Percentiles rank a stretch among this genome's conserved stretches.
Evolutionary conservation across 2,797 vertebrate species (phyloP).

Genomic region (Muscicapa comitata): DNA sequence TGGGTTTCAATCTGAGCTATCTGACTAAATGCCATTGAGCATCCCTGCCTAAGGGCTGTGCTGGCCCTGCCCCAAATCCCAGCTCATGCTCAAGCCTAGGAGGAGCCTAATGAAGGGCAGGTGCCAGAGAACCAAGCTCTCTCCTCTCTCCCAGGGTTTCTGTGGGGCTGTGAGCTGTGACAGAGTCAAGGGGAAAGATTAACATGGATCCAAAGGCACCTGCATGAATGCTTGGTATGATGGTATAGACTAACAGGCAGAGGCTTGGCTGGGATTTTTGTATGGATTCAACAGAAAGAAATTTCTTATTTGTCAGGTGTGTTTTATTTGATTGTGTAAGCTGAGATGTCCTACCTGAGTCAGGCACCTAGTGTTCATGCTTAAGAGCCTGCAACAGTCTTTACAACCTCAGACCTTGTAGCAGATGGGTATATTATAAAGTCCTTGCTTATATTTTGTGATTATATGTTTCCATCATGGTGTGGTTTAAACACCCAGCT

Average conservation of each 20-base stretch:
- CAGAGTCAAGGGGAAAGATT: fast-evolving
- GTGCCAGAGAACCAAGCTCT: background rate
- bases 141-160: background rate
- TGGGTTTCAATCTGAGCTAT: background rate
- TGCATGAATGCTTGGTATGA: background rate
- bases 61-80: background rate
- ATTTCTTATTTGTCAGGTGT: background rate
- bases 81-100: fast-evolving
- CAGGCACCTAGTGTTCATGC: background rate
- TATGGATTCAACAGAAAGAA: background rate
- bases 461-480: background rate
- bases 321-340: background rate
- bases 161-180: background rate
- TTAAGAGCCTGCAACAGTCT: background rate
- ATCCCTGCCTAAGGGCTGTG: fast-evolving
- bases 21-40: background rate
- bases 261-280: background rate
- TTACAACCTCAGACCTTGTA: background rate
- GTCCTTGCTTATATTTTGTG: background rate
- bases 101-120: background rate
- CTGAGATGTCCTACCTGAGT: too few species aligned
- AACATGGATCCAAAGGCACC: background rate
- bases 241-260: background rate
- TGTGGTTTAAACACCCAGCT: background rate
- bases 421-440: background rate